Percentiles rank a stretch among this genome's conserved stretches.
Evolutionary conservation across 1,140 invertebrate species (phyloP).

Genomic region (Trachymyrmex septentrionalis): DNA sequence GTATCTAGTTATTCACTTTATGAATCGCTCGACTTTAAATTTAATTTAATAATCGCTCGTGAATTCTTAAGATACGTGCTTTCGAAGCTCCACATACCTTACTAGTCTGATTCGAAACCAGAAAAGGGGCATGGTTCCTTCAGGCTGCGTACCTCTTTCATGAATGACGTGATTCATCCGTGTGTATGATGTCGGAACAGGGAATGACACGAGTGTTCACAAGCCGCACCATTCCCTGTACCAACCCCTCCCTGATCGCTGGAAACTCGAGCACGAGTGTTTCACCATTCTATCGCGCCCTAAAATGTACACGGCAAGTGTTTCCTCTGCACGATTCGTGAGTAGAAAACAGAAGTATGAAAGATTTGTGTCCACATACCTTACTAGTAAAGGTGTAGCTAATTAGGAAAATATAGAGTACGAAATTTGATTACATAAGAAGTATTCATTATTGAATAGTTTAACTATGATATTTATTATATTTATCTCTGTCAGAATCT

Average conservation of each 20-base stretch:
- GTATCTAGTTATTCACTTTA: background rate
- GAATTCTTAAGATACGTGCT: conserved; percentile 1
- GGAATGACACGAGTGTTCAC: conserved; percentile 84
- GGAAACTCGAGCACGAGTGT: conserved; percentile 70
- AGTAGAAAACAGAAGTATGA: conserved; percentile 50
- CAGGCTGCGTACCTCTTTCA: conserved; percentile 14
- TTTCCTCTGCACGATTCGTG: conserved; percentile 54
- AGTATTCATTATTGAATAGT: background rate
- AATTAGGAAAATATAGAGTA: background rate
- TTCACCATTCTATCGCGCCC: conserved; percentile 48
- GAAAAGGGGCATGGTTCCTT: conserved; percentile 55
- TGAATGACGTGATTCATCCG: conserved; percentile 72
- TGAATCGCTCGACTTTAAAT: background rate
- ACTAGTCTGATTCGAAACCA: background rate
- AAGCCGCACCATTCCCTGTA: conserved; percentile 79
- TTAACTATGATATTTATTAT: background rate
- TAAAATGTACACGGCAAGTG: conserved; percentile 66
- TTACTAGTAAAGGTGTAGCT: background rate
- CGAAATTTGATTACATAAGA: no score
- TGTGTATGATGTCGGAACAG: conserved; percentile 78
- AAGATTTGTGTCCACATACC: background rate
- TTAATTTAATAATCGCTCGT: background rate
- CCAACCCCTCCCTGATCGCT: conserved; percentile 67
- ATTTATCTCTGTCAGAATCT: background rate
- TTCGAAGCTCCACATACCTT: background rate